Conservation (phyloP, 2,113 vertebrate genomes). For the Indicator maculatus region DNA sequence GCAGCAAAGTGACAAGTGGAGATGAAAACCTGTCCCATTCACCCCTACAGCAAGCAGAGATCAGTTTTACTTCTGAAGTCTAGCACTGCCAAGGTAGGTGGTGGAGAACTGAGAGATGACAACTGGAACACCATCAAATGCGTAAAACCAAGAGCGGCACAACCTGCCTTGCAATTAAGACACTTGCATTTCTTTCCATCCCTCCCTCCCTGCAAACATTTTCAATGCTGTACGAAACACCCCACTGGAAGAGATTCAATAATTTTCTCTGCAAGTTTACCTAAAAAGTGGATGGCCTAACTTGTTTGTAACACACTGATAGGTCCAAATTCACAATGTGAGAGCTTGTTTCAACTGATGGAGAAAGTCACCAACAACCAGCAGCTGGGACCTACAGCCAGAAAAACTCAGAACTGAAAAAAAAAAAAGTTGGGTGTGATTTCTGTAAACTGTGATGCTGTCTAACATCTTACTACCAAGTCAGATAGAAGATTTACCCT, state of each 20-base stretch:
- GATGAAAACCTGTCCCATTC: neutral
- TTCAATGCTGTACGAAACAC: neutral
- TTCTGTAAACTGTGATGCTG: neutral
- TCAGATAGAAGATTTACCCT: neutral
- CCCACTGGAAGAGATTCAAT: neutral
- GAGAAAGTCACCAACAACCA: neutral
- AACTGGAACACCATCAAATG: neutral
- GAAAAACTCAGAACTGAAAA: neutral
- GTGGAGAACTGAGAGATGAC: neutral
- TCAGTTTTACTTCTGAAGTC: neutral
- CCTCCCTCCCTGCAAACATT: neutral
- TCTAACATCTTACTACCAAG: neutral
- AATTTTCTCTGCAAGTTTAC: neutral
- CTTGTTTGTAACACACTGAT: neutral
- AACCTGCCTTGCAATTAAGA: neutral
- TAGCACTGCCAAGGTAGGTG: neutral
- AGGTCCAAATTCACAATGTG: neutral
- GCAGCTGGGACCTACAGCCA: neutral
- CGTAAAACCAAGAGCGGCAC: neutral
- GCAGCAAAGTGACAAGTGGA: neutral
- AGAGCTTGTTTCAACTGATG: neutral
- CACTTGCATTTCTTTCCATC: neutral
- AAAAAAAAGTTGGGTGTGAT: neutral
- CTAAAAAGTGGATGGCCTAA: neutral
- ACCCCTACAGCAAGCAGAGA: neutral